Evolutionary conservation across 1,140 invertebrate genomes (phyloP), one percentile per base, ranked within the genome.

Genomic region (Papilio machaon): DNA sequence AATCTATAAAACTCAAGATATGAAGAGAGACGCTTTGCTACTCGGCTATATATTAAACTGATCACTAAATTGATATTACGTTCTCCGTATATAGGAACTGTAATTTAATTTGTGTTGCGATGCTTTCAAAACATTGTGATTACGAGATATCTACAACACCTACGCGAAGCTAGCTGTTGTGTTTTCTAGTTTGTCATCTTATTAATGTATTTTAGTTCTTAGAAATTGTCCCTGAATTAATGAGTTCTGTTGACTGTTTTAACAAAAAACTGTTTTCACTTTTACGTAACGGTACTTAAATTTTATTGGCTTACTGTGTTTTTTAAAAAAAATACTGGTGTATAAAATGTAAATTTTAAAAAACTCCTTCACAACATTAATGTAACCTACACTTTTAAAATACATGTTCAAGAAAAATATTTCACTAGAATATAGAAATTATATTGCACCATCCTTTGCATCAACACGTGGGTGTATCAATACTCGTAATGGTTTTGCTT

Each of bases 181-280:
- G 60, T 64, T 64, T 64, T 30, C 19, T 30, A 64, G 23, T 64
- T 23, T 64, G 60, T 64, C 60, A 30, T 64, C 60, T 23, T 30
- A 64, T 23, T 64, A 64, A 64, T 64, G 60, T 30, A 64, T 64
- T 64, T 64, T 64, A 64, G 4, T 64, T 64, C 60, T 13, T 64
- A 64, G 60, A 64, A 64, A 64, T 64, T 64, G 60, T 64, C 60
- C 9, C 11, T 23, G 23, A 64, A 30, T 64, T 30, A 64, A 64
- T 30, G 23, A 64, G 60, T 30, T 23, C 60, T 60, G 19, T 60
- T 30, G 60, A 64, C 2, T 64, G 60, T 64, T 30, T 64, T 64
- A 13, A 13, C 23, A 30, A 64, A 64, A 64, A 64, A 60, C 2
- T 64, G 11, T 64, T 64, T 30, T 64, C 23, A 64, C 60, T 64